Evolutionary conservation across 2,888 invertebrate genomes (phyloP), one percentile per base, ranked within the genome.

Genomic region (Rhingia campestris): DNA sequence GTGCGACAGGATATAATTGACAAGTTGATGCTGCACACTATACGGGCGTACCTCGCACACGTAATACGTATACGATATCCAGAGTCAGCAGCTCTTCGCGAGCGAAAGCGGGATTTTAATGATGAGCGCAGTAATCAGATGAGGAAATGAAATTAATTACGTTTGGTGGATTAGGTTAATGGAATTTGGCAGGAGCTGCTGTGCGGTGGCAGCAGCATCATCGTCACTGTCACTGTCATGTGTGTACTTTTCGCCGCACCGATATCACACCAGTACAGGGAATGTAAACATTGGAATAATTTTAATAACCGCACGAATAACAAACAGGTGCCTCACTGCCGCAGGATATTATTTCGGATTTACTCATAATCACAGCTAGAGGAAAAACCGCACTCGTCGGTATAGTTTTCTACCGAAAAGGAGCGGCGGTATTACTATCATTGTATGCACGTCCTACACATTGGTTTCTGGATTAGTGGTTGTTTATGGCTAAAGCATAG

Each of bases 71-170:
- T 2, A 7, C 9, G 4, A 12, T 12, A 10, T n/a, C 35, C 32
- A 33, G 69, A n/a, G n/a, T 33, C 43, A 58, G 22, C 22, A 22
- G 22, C 22, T 22, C 22, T 22, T 22, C 22, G 2, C 22, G 22
- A 53, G 43, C 22, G 45, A 14, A 6, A 22, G 32, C 9, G 43
- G 43, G 59, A 54, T 72, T 59, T 53, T 51, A 61, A 45, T 61
- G 73, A 79, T 14, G 67, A 47, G 49, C 59, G 63, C 47, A 54
- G 35, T 64, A 69, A 75, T 39, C 63, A 70, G 43, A 39, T 33
- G 61, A 22, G 30, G 49, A 73, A 82, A 67, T 69, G 58, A 63
- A 73, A 82, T 82, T 82, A 82, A 82, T 79, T 79, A 79, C 67
- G 32, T 59, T 59, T 39, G n/a, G 59, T 37, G 39, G 47, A 6